Percentiles rank a stretch among this genome's conserved stretches.
Conservation (phyloP, 2,888 invertebrate genomes). For the Chrysomela aeneicollis region DNA sequence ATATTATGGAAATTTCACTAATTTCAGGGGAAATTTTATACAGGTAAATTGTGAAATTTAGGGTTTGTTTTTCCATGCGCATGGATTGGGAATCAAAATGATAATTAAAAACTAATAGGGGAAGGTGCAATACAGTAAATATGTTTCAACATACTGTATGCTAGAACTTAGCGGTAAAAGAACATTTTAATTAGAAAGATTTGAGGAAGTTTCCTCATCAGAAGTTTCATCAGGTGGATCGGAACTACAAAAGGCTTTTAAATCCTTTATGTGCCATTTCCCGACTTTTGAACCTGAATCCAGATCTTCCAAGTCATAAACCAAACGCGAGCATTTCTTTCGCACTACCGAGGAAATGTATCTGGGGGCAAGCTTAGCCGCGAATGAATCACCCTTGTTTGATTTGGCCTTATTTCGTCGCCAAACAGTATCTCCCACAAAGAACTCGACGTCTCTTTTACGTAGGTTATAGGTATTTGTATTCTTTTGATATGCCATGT, state of each 20-base stretch:
- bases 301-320: background rate
- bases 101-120: too few relatives aligned
- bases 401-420: slow-evolving; percentile 23
- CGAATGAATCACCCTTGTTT: background rate
- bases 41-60: too few relatives aligned
- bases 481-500: slow-evolving; percentile 25
- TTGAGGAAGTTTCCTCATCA: background rate
- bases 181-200: too few relatives aligned
- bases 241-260: background rate
- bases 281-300: background rate
- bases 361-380: background rate
- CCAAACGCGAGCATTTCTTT: background rate
- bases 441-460: slow-evolving; percentile 15
- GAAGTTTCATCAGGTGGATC: background rate
- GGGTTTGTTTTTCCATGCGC: too few relatives aligned
- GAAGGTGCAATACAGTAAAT: too few relatives aligned
- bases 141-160: too few relatives aligned
- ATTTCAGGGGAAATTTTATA: too few relatives aligned
- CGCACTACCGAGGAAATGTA: background rate
- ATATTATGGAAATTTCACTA: too few relatives aligned
- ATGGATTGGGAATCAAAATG: too few relatives aligned
- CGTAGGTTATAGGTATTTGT: slow-evolving; percentile 30
- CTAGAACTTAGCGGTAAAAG: too few relatives aligned
- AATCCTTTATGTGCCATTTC: background rate
- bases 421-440: slow-evolving; percentile 28